phyloP scores from a whole-genome alignment of 53 echinoderm and acorn worm species.

The Echinometra lucunter region DNA sequence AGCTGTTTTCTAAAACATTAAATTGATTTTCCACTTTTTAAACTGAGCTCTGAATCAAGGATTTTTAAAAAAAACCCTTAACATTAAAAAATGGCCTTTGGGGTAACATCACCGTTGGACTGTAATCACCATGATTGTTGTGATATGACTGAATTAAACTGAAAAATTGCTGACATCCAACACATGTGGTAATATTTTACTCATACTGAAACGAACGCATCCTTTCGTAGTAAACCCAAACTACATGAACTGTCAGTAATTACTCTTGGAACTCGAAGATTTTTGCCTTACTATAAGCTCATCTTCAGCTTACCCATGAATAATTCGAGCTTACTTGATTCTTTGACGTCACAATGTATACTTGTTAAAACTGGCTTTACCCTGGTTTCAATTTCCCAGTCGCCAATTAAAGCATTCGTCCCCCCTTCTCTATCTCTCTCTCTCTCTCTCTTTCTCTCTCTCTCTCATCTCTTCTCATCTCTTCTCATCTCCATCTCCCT shows the following conservation, averaged over 20 bases:
- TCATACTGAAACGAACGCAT: background rate
- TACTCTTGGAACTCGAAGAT: background rate
- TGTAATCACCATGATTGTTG: no score
- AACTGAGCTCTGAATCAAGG: no score
- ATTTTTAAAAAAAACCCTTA: background rate
- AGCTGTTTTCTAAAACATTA: no score
- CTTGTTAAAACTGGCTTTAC: background rate
- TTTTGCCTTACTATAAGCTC: background rate
- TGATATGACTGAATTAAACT: background rate
- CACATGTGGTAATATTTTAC: background rate
- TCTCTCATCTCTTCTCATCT: background rate
- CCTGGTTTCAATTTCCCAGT: constrained; percentile 16
- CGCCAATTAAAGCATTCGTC: background rate
- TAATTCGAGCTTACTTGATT: background rate
- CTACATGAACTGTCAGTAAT: background rate
- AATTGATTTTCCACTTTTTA: no score
- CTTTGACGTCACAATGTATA: background rate
- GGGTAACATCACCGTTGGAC: background rate
- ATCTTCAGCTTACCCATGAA: background rate
- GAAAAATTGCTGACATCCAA: background rate
- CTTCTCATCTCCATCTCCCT: background rate
- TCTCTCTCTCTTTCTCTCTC: background rate
- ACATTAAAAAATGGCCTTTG: background rate
- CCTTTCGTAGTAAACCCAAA: background rate
- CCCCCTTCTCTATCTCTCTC: background rate